Conservation (phyloP, 1,140 invertebrate genomes). For the Dysdera silvatica region DNA sequence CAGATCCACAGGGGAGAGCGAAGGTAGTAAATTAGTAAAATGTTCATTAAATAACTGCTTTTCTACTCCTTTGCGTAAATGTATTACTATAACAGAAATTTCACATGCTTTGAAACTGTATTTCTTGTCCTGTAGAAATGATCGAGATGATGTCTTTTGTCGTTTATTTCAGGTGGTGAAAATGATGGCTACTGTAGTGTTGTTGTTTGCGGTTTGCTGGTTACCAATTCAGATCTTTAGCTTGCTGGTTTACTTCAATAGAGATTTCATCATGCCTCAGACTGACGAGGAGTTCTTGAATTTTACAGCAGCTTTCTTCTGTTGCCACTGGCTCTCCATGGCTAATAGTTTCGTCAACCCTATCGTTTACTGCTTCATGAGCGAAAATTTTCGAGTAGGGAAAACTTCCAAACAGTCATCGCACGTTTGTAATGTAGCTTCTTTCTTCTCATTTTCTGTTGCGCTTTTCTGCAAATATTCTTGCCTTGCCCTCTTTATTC, state of each 20-base stretch:
- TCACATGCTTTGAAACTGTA: too few relatives aligned
- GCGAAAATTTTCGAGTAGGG: slow-evolving; percentile 72
- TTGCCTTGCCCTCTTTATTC: too few relatives aligned
- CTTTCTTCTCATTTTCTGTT: too few relatives aligned
- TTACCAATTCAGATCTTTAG: slow-evolving; percentile 47
- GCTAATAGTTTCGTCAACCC: slow-evolving; percentile 78
- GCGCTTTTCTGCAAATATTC: too few relatives aligned
- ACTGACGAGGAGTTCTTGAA: slow-evolving; percentile 36
- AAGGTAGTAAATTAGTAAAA: too few relatives aligned
- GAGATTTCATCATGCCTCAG: slow-evolving; percentile 30
- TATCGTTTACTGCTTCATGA: slow-evolving; percentile 79
- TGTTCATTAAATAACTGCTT: too few relatives aligned
- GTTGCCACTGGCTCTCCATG: slow-evolving; percentile 51
- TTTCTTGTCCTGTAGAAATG: too few relatives aligned
- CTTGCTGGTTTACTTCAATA: slow-evolving; percentile 39
- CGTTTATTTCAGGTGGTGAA: slow-evolving; percentile 48
- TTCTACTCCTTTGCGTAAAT: too few relatives aligned
- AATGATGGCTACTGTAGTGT: slow-evolving; percentile 50
- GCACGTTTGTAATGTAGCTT: too few relatives aligned
- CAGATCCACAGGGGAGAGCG: too few relatives aligned
- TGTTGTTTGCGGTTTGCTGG: slow-evolving; percentile 51
- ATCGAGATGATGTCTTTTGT: not conserved
- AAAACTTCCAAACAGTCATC: too few relatives aligned
- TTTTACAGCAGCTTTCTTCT: slow-evolving; percentile 44
- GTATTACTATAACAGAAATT: too few relatives aligned